A percentile compares a stretch with the other conserved stretches of the same genome.
Conservation (phyloP, 2,888 invertebrate species). For the Oscheius sp. region DNA sequence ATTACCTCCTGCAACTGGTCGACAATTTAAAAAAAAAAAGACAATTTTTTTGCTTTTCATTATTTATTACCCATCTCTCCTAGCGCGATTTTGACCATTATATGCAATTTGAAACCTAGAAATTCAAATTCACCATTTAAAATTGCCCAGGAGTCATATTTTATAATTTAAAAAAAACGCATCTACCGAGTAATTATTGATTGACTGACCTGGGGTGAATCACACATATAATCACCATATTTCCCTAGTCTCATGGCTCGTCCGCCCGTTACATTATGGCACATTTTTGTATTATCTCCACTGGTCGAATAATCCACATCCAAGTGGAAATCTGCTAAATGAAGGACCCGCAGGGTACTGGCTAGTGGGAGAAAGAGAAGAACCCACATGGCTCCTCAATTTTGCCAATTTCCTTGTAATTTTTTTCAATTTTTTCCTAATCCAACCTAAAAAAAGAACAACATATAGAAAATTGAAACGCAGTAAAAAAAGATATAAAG, state of each 20-base stretch:
- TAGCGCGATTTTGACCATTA: no score
- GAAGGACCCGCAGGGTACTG: slow-evolving; percentile 39
- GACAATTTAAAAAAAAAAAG: no score
- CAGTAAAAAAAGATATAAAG: neutral
- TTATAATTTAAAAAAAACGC: neutral
- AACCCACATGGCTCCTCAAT: no score
- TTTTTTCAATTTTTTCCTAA: neutral
- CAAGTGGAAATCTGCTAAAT: slow-evolving; percentile 66
- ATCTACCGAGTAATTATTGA: no score
- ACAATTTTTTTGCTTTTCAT: no score
- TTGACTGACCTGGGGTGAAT: slow-evolving; percentile 60
- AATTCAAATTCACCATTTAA: no score
- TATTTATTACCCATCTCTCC: no score
- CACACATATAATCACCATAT: slow-evolving; percentile 68
- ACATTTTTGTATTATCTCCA: slow-evolving; percentile 57
- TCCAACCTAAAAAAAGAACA: neutral
- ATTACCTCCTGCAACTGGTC: no score
- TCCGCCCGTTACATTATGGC: slow-evolving; percentile 43
- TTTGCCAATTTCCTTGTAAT: no score
- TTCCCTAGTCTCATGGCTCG: slow-evolving; percentile 47
- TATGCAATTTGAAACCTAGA: no score
- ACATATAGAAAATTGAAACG: neutral
- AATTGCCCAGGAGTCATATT: no score
- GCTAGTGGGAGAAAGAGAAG: slow-evolving; percentile 1
- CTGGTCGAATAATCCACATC: slow-evolving; percentile 58